These are phyloP conservation scores for Piezodorus guildinii DNA, from an alignment of 1,140 invertebrate species.

Conservation along the genomic window DNA sequence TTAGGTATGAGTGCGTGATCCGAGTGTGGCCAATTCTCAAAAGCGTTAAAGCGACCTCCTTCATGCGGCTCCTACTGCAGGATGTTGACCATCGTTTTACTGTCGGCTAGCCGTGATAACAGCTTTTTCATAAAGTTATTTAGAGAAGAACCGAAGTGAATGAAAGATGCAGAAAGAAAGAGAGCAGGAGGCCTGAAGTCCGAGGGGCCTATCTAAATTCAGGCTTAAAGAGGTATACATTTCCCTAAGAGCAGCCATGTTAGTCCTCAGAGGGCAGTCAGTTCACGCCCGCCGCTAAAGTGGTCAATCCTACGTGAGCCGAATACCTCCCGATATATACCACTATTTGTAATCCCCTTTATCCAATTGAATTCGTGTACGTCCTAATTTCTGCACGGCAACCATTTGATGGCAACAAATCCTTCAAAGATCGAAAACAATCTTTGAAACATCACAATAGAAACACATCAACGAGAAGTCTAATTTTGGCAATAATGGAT, in stretches of 20 bases:
- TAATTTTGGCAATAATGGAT: too few species aligned
- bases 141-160: background rate
- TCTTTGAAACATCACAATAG: too few species aligned
- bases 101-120: too few species aligned
- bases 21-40: too few species aligned
- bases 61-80: too few species aligned
- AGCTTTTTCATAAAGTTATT: too few species aligned
- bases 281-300: conserved; percentile 1
- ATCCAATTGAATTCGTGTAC: conserved; percentile 2
- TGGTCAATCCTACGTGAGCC: background rate
- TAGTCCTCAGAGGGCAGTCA: background rate
- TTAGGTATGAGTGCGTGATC: too few species aligned
- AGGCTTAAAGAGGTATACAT: conserved; percentile 4
- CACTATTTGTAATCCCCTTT: conserved; percentile 4
- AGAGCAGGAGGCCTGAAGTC: background rate
- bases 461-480: too few species aligned
- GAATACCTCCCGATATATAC: background rate
- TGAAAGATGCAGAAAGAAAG: conserved; percentile 1
- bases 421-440: background rate
- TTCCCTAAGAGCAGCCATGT: background rate
- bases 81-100: too few species aligned
- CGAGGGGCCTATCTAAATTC: background rate
- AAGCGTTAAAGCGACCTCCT: too few species aligned
- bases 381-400: background rate
- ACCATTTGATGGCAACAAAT: background rate